Evolutionary conservation across 2,113 vertebrate genomes (phyloP).

Genomic region (Piprites chloris): DNA sequence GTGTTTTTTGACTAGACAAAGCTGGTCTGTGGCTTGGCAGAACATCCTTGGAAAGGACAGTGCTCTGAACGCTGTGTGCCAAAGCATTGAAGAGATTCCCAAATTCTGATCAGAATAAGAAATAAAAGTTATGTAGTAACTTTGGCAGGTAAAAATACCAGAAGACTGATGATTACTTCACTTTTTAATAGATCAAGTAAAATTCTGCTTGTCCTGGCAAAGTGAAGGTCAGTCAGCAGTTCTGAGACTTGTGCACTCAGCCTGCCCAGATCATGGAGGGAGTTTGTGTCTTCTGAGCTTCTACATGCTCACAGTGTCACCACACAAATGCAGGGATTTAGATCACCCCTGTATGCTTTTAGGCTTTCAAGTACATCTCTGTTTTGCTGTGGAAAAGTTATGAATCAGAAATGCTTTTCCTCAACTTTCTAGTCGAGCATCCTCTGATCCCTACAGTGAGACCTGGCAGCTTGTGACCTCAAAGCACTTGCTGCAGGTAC

Average conservation of each 20-base stretch:
- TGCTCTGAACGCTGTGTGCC: not conserved
- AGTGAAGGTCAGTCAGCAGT: not conserved
- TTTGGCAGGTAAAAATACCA: not conserved
- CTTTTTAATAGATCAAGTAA: not conserved
- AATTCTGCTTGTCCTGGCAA: not conserved
- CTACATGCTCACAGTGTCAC: not conserved
- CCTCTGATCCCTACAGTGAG: not conserved
- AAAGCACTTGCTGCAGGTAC: not conserved
- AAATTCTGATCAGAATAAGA: not conserved
- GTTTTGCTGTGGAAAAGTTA: not conserved
- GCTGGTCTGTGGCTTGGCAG: not conserved
- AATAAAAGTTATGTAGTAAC: not conserved
- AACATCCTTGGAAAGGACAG: not conserved
- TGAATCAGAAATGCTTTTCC: not conserved
- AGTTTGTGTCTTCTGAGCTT: not conserved
- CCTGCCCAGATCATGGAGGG: rapidly evolving
- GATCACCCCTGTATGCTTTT: not conserved
- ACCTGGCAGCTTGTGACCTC: not conserved
- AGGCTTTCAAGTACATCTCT: not conserved
- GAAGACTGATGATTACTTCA: not conserved
- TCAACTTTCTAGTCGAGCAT: not conserved
- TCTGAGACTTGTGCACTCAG: not conserved
- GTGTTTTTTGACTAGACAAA: not conserved
- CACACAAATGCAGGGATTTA: not conserved
- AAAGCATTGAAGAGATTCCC: not conserved